A percentile compares a stretch with the other conserved stretches of the same genome.
Evolutionary conservation across 2,797 vertebrate genomes (phyloP).

Genomic region (Macroramphosus scolopax): DNA sequence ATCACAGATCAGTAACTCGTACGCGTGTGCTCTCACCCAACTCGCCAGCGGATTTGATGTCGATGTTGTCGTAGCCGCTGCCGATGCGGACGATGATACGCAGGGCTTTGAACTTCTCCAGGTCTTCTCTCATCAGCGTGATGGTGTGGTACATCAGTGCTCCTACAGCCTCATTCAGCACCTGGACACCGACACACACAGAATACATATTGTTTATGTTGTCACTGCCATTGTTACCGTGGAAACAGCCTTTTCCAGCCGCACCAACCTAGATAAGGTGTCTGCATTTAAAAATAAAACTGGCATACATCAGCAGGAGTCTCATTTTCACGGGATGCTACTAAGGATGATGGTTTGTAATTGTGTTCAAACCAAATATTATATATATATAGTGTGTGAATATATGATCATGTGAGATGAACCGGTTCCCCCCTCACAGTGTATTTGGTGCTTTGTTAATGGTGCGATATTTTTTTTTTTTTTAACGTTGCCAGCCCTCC

Average conservation of each 20-base stretch:
- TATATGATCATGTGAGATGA: not conserved
- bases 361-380: slow-evolving; percentile 16
- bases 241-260: slow-evolving; percentile 20
- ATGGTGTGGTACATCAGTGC: slow-evolving; percentile 99
- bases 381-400: not conserved
- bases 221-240: slow-evolving; percentile 17
- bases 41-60: slow-evolving; percentile 97
- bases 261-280: slow-evolving; percentile 23
- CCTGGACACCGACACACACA: slow-evolving; percentile 71
- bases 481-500: slow-evolving; percentile 13
- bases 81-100: slow-evolving; percentile 96
- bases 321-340: not conserved
- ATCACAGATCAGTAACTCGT: too few relatives aligned
- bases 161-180: slow-evolving; percentile 96
- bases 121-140: slow-evolving; percentile 94
- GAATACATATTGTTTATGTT: not conserved
- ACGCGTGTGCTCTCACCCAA: slow-evolving; percentile 79
- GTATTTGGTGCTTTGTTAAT: slow-evolving; percentile 43
- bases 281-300: not conserved
- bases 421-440: slow-evolving; percentile 14
- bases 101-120: slow-evolving; percentile 98
- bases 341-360: not conserved
- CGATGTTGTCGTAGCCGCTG: slow-evolving; percentile 98
- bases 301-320: too few relatives aligned
- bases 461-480: slow-evolving; percentile 9